Percentiles rank a stretch among this genome's conserved stretches.
Evolutionary conservation across 2,888 invertebrate genomes (phyloP).

Genomic region (Brassicogethes aeneus): DNA sequence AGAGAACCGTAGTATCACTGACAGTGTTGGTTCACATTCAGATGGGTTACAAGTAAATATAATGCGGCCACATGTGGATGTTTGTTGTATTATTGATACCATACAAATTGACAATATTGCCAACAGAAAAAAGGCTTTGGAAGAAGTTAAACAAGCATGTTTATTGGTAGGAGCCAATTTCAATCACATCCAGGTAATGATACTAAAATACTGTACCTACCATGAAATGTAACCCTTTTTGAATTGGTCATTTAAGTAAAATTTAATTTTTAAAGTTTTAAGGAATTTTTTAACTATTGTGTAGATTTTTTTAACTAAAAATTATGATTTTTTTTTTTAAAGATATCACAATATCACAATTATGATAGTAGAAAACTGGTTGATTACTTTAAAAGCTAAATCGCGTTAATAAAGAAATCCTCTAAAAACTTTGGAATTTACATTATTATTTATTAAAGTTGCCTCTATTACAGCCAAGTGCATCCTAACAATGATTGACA

Average conservation of each 20-base stretch:
- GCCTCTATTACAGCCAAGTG: no score
- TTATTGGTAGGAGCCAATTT: conserved; percentile 69
- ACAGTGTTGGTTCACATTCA: conserved; percentile 54
- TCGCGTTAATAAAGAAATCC: no score
- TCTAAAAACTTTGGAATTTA: no score
- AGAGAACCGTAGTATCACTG: conserved; percentile 45
- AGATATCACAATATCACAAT: no score
- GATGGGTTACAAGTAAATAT: conserved; percentile 43
- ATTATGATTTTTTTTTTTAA: no score
- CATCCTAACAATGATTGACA: no score
- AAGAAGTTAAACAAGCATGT: conserved; percentile 77
- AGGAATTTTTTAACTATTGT: no score
- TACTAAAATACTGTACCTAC: background rate
- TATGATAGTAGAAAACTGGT: no score
- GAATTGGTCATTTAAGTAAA: conserved; percentile 4
- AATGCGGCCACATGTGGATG: conserved; percentile 67
- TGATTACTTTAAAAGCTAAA: no score
- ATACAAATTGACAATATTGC: conserved; percentile 58
- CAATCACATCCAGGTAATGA: conserved; percentile 69
- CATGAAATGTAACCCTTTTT: no score
- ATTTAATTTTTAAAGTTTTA: background rate
- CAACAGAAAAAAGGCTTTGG: conserved; percentile 72
- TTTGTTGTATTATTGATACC: conserved; percentile 79
- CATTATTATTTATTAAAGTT: no score
- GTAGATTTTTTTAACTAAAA: no score